Percentiles rank a stretch among this genome's conserved stretches.
Conservation (phyloP, 2,888 invertebrate genomes). For the Tenthredo notha region DNA sequence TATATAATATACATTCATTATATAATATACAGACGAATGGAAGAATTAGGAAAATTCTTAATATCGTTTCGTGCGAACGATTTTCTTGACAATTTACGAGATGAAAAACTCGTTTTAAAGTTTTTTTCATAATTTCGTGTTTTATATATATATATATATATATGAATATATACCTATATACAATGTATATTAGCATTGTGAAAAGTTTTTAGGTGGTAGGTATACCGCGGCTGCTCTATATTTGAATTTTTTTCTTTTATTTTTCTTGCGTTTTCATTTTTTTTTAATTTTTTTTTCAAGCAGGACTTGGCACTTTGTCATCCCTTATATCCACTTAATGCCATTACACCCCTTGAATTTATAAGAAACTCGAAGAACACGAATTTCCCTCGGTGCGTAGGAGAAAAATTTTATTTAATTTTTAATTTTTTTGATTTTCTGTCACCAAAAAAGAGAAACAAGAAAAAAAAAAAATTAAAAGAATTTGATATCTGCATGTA, state of each 20-base stretch:
- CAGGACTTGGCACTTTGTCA: constrained; percentile 6
- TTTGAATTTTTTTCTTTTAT: neutral
- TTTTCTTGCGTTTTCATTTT: too few species aligned
- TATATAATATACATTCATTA: too few species aligned
- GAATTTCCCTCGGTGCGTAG: neutral
- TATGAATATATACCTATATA: too few species aligned
- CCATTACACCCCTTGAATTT: constrained; percentile 25
- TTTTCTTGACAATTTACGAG: constrained; percentile 16
- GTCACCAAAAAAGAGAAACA: too few species aligned
- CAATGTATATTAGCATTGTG: neutral
- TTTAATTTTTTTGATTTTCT: too few species aligned
- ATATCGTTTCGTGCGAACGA: neutral
- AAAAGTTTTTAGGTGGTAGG: constrained; percentile 8
- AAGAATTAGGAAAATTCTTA: neutral
- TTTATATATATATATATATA: neutral
- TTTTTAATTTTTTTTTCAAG: too few species aligned
- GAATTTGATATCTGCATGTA: neutral
- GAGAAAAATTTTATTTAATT: too few species aligned
- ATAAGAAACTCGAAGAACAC: neutral
- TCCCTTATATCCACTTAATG: constrained; percentile 15
- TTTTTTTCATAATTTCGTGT: neutral
- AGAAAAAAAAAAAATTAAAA: neutral
- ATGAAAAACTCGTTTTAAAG: constrained; percentile 19
- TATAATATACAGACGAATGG: too few species aligned
- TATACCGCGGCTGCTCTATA: neutral